Evolutionary conservation across 2,888 invertebrate species (phyloP), one percentile per base, ranked within the genome.

Genomic region (Stenodera caucasica): DNA sequence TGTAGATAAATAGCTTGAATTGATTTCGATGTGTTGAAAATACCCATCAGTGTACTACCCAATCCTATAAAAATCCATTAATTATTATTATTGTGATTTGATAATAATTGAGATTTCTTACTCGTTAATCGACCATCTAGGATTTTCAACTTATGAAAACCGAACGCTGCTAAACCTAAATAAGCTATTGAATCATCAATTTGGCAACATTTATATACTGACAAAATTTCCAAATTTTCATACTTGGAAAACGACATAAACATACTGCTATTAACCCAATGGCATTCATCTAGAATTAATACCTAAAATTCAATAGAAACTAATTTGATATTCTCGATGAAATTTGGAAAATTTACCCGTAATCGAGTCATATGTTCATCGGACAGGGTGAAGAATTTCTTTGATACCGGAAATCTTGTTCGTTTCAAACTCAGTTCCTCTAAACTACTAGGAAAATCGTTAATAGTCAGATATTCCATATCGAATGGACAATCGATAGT

Each of bases 241-340:
- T 89, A 81, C 80, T 92, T 92, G 70, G 90, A 90, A 1, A 93
- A 81, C 0, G 90, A 86, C 78, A 92, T 83, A 9, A 93, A 80
- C 49, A 88, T 86, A 60, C 90, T 88, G 0, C 90, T 87, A 55
- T 88, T 86, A 61, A 93, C 84, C 91, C 92, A 92, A 6, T 84
- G 81, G 74, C 91, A 91, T 61, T 86, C 84, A 30, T 90, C 89
- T 55, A 93, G 81, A 71, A 90, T 86, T 52, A 92, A 74, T 51
- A 86, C 85, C 90, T 90, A 59, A 75, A 75, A 65, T 26, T 2
- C 6, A 53, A 29, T 52, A 2, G 1, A 12, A 11, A n/a, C n/a
- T n/a, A n/a, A n/a, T n/a, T n/a, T n/a, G n/a, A n/a, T n/a, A n/a
- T n/a, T n/a, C n/a, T 52, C 6, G 12, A 11, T 29, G 29, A 29